Conservation (phyloP, 2,113 vertebrate genomes). For the Macroglossus sobrinus region DNA sequence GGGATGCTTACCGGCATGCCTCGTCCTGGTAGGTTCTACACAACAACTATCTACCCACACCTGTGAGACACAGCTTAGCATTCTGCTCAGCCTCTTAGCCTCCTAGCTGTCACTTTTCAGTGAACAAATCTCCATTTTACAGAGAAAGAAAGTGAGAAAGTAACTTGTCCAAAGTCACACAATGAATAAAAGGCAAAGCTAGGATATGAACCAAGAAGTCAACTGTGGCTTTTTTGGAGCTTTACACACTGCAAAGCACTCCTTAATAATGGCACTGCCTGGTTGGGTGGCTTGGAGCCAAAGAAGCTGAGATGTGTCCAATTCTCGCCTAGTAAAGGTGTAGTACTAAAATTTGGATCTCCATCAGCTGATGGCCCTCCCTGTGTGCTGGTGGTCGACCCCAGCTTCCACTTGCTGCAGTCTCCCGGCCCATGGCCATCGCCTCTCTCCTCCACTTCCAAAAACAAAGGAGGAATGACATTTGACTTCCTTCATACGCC, state of each 20-base stretch:
- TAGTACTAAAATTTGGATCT: background rate
- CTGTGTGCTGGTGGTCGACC: background rate
- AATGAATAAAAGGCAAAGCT: background rate
- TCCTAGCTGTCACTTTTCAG: background rate
- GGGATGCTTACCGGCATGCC: background rate
- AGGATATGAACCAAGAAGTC: background rate
- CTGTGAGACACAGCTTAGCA: background rate
- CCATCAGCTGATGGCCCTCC: background rate
- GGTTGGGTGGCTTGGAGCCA: background rate
- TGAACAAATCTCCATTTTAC: background rate
- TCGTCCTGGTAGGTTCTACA: background rate
- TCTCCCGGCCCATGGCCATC: background rate
- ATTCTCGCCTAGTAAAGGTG: background rate
- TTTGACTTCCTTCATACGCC: background rate
- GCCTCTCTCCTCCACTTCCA: background rate
- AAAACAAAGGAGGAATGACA: background rate
- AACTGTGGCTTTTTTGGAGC: background rate
- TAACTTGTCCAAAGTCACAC: background rate
- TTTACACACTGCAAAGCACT: background rate
- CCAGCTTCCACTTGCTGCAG: background rate
- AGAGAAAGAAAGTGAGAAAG: background rate
- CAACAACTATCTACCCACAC: background rate
- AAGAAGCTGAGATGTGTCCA: background rate
- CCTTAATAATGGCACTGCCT: background rate
- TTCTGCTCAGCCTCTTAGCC: background rate